Conservation (phyloP, 2,113 vertebrate genomes). For the Neogale vison region DNA sequence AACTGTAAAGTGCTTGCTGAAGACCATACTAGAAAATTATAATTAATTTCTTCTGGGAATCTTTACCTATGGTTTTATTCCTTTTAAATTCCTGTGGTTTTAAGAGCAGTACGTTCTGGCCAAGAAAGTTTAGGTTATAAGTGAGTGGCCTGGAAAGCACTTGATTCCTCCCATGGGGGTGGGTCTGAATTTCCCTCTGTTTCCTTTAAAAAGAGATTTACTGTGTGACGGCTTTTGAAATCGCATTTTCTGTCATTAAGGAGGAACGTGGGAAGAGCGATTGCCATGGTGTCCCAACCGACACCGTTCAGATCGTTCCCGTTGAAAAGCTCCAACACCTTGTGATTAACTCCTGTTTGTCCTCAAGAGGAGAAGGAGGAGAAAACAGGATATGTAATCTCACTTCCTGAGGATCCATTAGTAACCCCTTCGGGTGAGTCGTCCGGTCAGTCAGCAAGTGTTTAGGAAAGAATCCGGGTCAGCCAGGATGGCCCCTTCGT, state of each 20-base stretch:
- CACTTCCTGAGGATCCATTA: not conserved
- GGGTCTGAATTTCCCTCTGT: not conserved
- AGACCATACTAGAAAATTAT: not conserved
- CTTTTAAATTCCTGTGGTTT: not conserved
- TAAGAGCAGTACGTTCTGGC: not conserved
- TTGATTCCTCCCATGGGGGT: not conserved
- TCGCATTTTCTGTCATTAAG: not conserved
- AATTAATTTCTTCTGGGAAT: not conserved
- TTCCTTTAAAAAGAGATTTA: not conserved
- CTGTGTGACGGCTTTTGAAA: not conserved
- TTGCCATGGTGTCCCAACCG: not conserved
- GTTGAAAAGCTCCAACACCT: not conserved
- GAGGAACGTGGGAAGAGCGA: not conserved
- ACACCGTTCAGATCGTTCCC: not conserved
- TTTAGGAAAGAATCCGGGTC: not conserved
- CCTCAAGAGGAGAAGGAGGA: not conserved
- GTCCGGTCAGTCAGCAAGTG: not conserved
- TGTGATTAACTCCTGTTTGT: not conserved
- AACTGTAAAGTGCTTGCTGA: not conserved
- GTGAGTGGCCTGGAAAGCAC: not conserved
- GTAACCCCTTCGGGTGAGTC: not conserved
- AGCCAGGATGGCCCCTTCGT: not conserved
- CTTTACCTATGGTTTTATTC: not conserved
- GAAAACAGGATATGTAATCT: no score
- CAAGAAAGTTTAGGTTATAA: not conserved